Conservation (phyloP, 37 sponge, comb jelly and placozoan genomes). For the Halichondria panicea region DNA sequence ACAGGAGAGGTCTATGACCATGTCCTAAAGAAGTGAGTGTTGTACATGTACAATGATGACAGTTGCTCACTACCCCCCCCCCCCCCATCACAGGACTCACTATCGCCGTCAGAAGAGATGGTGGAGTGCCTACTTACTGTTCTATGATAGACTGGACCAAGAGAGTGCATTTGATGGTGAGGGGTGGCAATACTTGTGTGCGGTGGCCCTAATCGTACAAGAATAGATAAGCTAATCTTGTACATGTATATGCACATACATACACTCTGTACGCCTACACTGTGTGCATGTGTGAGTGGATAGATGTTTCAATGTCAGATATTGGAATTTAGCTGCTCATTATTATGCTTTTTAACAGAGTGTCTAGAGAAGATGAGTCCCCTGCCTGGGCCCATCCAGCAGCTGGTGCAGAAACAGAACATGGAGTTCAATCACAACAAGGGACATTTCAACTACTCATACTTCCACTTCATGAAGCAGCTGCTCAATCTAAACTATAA, state of each 20-base stretch:
- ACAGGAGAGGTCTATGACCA: conserved; percentile 95
- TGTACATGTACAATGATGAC: not conserved
- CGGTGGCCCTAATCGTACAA: too few species aligned
- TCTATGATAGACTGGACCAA: conserved; percentile 87
- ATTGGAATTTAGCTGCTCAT: not conserved
- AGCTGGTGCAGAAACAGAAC: conserved; percentile 78
- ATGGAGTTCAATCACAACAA: conserved; percentile 76
- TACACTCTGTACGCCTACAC: not conserved
- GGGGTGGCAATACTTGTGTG: too few species aligned
- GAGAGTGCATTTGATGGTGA: conserved; percentile 29
- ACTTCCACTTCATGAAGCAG: conserved; percentile 90
- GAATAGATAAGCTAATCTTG: too few species aligned
- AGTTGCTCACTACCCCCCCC: not conserved
- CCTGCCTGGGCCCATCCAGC: conserved; percentile 53
- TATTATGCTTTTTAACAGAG: conserved; percentile 33
- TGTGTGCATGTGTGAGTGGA: not conserved
- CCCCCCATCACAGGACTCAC: conserved; percentile 55
- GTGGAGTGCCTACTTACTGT: conserved; percentile 99
- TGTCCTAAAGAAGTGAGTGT: conserved; percentile 73
- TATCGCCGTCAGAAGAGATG: conserved; percentile 92
- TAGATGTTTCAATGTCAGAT: not conserved
- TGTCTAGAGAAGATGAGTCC: conserved; percentile 6
- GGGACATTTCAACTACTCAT: conserved; percentile 76
- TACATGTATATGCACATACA: too few species aligned
- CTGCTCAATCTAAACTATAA: conserved; percentile 67